A percentile compares a stretch with the other conserved stretches of the same genome.
These are phyloP conservation scores for Emydura subglobosa DNA, from an alignment of 2,113 vertebrate species.

Conservation along the genomic window DNA sequence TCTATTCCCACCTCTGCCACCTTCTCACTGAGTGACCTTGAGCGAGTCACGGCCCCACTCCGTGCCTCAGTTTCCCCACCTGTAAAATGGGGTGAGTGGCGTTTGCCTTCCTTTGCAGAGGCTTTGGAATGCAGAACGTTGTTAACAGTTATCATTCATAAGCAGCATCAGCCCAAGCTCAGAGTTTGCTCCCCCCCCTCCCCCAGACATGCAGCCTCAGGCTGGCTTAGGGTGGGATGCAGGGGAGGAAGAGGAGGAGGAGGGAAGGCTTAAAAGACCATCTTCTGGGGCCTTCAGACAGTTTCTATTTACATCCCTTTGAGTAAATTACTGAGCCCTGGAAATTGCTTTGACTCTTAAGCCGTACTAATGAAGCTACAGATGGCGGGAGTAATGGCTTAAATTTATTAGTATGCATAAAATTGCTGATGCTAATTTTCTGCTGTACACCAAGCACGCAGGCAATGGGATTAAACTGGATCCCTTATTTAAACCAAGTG, in stretches of 20 bases:
- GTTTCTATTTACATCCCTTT: conserved; percentile 56
- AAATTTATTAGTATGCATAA: conserved; percentile 72
- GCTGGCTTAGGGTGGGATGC: background rate
- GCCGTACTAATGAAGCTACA: conserved; percentile 70
- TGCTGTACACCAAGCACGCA: conserved; percentile 65
- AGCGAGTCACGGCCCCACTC: background rate
- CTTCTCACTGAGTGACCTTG: background rate
- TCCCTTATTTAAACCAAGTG: conserved; percentile 69
- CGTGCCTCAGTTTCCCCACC: background rate
- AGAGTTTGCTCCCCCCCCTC: accelerated
- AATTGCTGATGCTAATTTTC: conserved; percentile 74
- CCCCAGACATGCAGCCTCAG: accelerated
- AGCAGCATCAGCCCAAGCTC: accelerated
- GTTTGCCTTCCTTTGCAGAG: background rate
- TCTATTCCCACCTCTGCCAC: background rate
- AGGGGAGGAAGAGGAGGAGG: background rate
- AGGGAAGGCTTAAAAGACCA: background rate
- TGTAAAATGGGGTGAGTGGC: background rate
- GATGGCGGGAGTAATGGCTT: conserved; percentile 75
- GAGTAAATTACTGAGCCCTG: conserved; percentile 58
- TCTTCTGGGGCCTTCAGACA: conserved; percentile 55
- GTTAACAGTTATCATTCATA: accelerated
- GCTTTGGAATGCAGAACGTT: background rate
- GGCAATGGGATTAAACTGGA: conserved; percentile 61
- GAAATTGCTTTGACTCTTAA: conserved; percentile 69